Evolutionary conservation across 2,113 vertebrate species (phyloP).

Genomic region (Pandion haliaetus): DNA sequence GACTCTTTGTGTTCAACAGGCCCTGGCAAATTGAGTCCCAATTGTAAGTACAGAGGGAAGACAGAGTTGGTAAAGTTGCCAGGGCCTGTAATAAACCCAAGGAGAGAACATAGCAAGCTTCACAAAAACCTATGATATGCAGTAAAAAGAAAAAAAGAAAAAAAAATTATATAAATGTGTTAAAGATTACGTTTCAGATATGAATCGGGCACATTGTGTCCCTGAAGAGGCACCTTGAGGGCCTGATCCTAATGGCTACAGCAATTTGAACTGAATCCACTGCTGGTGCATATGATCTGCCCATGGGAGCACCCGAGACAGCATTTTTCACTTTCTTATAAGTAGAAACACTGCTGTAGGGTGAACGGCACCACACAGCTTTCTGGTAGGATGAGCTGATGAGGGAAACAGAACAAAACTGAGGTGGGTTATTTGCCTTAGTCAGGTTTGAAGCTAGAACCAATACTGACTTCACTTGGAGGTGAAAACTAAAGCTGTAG

Average conservation of each 20-base stretch:
- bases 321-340: not conserved
- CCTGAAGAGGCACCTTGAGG: not conserved
- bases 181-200: not conserved
- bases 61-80: not conserved
- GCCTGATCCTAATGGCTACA: not conserved
- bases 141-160: not conserved
- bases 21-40: not conserved
- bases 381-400: not conserved
- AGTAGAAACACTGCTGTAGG: not conserved
- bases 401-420: not conserved
- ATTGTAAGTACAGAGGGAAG: not conserved
- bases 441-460: not conserved
- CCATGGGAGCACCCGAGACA: not conserved
- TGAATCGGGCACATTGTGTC: accelerated
- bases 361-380: not conserved
- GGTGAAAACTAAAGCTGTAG: not conserved
- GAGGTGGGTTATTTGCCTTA: not conserved
- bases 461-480: not conserved
- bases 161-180: not conserved
- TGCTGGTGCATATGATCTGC: not conserved
- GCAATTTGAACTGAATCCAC: not conserved
- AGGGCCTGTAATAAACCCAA: not conserved
- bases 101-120: not conserved
- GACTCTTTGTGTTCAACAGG: not conserved
- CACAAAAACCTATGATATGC: not conserved